Evolutionary conservation across 2,888 invertebrate genomes (phyloP), one percentile per base, ranked within the genome.

Genomic region (Eudemis profundana): DNA sequence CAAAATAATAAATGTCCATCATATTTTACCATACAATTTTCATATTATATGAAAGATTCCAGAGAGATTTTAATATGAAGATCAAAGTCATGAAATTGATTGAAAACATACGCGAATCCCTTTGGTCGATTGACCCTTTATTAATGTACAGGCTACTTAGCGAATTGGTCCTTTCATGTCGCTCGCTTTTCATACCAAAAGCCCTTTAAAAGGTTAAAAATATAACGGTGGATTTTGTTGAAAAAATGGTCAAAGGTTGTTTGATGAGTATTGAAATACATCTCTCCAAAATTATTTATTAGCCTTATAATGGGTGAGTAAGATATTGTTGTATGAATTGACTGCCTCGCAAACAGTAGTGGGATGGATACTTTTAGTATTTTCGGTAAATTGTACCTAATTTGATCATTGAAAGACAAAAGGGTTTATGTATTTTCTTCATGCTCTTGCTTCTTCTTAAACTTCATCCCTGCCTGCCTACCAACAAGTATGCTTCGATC

Each of bases 91-190:
- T 23, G 47, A 27, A 44, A 67, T 57, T 59, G 57, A 60, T 63
- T 53, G 53, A 64, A 56, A 61, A 61, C 67, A 61, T 62, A 62
- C 47, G 63, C 46, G 51, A 19, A 65, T 46, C 69, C 51, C 57
- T 68, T 65, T 50, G 63, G 56, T 57, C 62, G 62, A 69, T 68
- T 69, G 69, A 68, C 68, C 66, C 54, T 59, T 59, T 60, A 61
- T 61, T 40, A 63, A 38, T 42, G 33, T 53, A 64, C 38, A 46
- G 61, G 69, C 68, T 69, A 69, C 69, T 69, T 69, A 69, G 69
- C 19, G 40, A 36, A 68, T 69, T 68, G 68, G 68, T 66, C 66
- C 65, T 69, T 68, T 69, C 65, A 67, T 67, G 61, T 69, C 67
- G 19, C 54, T 49, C 29, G 47, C 44, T 44, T 59, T 63, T 63